Percentiles rank a stretch among this genome's conserved stretches.
Evolutionary conservation across 1,140 invertebrate genomes (phyloP).

Genomic region (Conus betulinus): DNA sequence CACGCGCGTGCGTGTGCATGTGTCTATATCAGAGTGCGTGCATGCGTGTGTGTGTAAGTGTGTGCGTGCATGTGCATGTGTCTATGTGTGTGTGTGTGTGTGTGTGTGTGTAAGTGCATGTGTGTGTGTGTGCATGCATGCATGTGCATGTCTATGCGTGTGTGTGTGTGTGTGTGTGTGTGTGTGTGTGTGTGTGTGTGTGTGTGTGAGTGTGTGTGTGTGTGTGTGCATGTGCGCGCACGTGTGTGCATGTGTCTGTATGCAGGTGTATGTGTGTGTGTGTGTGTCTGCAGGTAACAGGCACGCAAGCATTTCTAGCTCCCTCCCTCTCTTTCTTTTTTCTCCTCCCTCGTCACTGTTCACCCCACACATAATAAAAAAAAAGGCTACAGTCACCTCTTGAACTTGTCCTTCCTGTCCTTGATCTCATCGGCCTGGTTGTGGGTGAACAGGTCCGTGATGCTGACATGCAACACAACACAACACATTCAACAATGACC

Average conservation of each 20-base stretch:
- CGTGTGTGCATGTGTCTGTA: background rate
- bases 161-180: too few relatives aligned
- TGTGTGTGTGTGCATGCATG: background rate
- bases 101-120: background rate
- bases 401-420: slow-evolving; percentile 75
- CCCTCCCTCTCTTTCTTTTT: too few relatives aligned
- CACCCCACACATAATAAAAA: too few relatives aligned
- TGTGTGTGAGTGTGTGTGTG: background rate
- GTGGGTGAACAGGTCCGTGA: slow-evolving; percentile 71
- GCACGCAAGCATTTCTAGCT: too few relatives aligned
- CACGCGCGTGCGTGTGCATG: too few relatives aligned
- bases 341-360: too few relatives aligned
- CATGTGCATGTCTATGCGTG: too few relatives aligned
- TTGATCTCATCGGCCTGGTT: slow-evolving; percentile 73
- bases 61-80: background rate
- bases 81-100: background rate
- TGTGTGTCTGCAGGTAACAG: background rate
- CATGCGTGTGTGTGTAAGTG: background rate
- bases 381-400: slow-evolving; percentile 60
- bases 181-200: background rate
- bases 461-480: slow-evolving; percentile 52
- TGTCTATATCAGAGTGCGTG: background rate
- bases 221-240: background rate
- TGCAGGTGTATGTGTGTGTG: background rate
- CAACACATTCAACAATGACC: background rate